phyloP scores from a whole-genome alignment of 1,140 invertebrate genomes.

The Pristionchus pacificus region DNA sequence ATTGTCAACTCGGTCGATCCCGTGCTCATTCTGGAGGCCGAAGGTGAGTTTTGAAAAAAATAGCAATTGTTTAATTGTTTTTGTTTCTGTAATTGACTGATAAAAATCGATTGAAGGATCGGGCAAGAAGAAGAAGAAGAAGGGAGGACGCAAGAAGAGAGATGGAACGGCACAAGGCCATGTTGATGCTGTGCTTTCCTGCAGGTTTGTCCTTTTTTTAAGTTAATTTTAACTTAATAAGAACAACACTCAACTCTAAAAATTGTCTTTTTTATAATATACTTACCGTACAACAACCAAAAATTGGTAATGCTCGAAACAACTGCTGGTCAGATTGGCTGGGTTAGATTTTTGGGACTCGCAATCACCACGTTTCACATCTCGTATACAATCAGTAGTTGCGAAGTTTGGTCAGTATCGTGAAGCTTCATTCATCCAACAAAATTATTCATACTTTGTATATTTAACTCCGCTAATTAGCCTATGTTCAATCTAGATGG shows the following conservation, averaged over 20 bases:
- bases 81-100: too few relatives aligned
- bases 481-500: too few relatives aligned
- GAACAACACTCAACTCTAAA: slow-evolving; percentile 84
- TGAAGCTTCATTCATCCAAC: too few relatives aligned
- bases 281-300: too few relatives aligned
- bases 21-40: slow-evolving; percentile 73
- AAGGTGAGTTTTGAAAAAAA: slow-evolving; percentile 66
- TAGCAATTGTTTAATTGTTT: slow-evolving; percentile 11
- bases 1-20: slow-evolving; percentile 83
- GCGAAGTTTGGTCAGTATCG: too few relatives aligned
- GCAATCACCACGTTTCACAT: too few relatives aligned
- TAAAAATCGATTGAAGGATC: background rate
- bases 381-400: too few relatives aligned
- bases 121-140: background rate
- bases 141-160: slow-evolving; percentile 41
- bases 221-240: slow-evolving; percentile 64
- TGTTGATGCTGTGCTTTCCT: slow-evolving; percentile 79
- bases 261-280: slow-evolving; percentile 83
- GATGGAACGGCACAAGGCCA: slow-evolving; percentile 66
- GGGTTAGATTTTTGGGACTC: too few relatives aligned
- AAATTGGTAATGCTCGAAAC: too few relatives aligned
- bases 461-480: too few relatives aligned
- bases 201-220: slow-evolving; percentile 14
- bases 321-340: too few relatives aligned
- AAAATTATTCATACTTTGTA: too few relatives aligned